A percentile compares a stretch with the other conserved stretches of the same genome.
These are phyloP conservation scores for Syngnathus scovelli DNA, from an alignment of 2,113 vertebrate species.

Conservation along the genomic window DNA sequence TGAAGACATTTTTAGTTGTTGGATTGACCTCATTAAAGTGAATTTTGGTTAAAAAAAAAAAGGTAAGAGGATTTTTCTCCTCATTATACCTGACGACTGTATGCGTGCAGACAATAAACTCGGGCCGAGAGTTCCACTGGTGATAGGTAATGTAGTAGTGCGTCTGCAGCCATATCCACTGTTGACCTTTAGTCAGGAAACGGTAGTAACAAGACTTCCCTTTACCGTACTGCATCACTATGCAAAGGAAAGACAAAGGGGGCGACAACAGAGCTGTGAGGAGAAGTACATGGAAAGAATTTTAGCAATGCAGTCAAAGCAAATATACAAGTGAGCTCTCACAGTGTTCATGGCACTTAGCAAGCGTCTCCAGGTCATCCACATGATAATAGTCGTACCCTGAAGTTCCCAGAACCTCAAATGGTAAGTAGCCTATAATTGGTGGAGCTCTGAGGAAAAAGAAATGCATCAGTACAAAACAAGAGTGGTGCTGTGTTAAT, in stretches of 20 bases:
- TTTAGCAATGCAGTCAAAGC: background rate
- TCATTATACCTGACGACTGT: constrained; percentile 90
- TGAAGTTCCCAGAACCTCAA: constrained; percentile 97
- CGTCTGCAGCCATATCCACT: constrained; percentile 98
- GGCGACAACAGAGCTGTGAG: background rate
- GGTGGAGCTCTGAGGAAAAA: constrained; percentile 83
- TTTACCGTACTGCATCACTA: constrained; percentile 99
- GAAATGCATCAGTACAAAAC: background rate
- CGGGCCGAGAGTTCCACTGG: constrained; percentile 97
- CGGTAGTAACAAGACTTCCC: constrained; percentile 98
- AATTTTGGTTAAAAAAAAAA: background rate
- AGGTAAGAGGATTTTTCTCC: background rate
- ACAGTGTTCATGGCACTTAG: constrained; percentile 98
- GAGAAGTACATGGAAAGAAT: background rate
- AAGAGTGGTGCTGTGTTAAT: background rate
- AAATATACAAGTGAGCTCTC: constrained; percentile 64
- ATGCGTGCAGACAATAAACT: constrained; percentile 98
- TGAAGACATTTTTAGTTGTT: background rate
- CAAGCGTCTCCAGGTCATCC: constrained; percentile 95
- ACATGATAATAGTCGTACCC: constrained; percentile 99
- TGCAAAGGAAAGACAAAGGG: constrained; percentile 5
- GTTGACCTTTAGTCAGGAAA: constrained; percentile 97
- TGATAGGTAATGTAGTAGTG: constrained; percentile 99
- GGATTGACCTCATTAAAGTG: background rate
- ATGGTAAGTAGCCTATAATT: constrained; percentile 97